Evolutionary conservation across 2,113 vertebrate genomes (phyloP).

Genomic region (Corythaeola cristata): DNA sequence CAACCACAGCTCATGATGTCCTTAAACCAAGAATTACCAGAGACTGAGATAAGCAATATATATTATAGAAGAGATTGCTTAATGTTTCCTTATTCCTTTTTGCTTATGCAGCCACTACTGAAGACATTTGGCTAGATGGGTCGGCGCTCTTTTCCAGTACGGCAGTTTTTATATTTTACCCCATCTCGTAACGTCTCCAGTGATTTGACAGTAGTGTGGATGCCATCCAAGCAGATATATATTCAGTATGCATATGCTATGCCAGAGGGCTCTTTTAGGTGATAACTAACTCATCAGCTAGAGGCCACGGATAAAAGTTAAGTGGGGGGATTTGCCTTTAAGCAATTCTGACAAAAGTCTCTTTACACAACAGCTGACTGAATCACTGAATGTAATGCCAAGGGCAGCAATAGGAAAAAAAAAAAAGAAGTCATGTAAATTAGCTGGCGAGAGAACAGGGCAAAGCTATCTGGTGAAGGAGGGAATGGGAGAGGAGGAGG

Average conservation of each 20-base stretch:
- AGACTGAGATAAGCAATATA: neutral
- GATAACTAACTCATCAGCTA: constrained; percentile 57
- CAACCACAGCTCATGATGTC: neutral
- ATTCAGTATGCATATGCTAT: neutral
- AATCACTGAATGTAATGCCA: constrained; percentile 31
- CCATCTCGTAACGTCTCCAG: neutral
- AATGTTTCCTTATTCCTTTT: neutral
- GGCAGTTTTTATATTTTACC: neutral
- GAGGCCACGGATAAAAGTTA: constrained; percentile 28
- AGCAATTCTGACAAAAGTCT: constrained; percentile 36
- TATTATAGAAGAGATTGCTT: neutral
- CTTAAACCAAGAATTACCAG: neutral
- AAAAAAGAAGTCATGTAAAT: constrained; percentile 49
- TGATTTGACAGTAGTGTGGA: constrained; percentile 13
- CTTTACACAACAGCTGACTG: constrained; percentile 37
- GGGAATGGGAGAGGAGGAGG: constrained; percentile 13
- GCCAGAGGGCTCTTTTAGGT: constrained; percentile 54
- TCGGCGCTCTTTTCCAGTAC: neutral
- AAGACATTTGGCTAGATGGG: neutral
- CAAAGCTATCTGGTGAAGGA: constrained; percentile 15
- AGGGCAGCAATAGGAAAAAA: neutral
- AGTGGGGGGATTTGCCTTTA: constrained; percentile 58
- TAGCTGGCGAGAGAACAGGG: constrained; percentile 45
- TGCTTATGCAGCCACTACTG: neutral
- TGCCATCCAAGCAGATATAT: constrained; percentile 15